These are phyloP conservation scores for Cuniculus paca DNA, from an alignment of 2,797 vertebrate species.

Conservation along the genomic window DNA sequence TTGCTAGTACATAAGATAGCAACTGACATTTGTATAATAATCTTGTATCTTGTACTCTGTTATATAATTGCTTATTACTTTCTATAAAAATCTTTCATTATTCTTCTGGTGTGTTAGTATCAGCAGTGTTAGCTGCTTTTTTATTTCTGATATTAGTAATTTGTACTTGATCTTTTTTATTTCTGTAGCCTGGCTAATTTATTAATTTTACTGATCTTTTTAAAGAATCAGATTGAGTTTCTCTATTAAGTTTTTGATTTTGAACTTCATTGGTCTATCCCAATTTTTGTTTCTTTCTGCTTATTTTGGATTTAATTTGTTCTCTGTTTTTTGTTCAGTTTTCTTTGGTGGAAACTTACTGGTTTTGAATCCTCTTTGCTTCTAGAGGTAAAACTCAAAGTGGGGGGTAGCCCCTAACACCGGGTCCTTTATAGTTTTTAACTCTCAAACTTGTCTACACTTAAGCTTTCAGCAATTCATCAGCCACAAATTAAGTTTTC, in stretches of 20 bases:
- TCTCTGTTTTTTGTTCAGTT: not conserved
- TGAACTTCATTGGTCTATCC: not conserved
- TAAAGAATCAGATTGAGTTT: not conserved
- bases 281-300: conserved; percentile 5
- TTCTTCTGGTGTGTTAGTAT: not conserved
- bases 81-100: not conserved
- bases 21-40: not conserved
- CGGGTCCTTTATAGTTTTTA: not conserved
- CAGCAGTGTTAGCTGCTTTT: not conserved
- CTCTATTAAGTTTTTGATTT: not conserved
- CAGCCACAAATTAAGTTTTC: not conserved
- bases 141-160: not conserved
- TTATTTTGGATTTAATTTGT: not conserved
- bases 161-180: not conserved
- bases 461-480: not conserved
- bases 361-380: not conserved
- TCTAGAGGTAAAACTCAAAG: not conserved
- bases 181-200: not conserved
- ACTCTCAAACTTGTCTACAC: not conserved
- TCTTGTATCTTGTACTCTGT: not conserved
- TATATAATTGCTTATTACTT: not conserved
- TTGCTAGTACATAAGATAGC: not conserved
- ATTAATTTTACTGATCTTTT: not conserved
- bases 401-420: not conserved
- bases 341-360: not conserved